Conservation (phyloP, 2,888 invertebrate genomes). For the Ennomos erosarius region DNA sequence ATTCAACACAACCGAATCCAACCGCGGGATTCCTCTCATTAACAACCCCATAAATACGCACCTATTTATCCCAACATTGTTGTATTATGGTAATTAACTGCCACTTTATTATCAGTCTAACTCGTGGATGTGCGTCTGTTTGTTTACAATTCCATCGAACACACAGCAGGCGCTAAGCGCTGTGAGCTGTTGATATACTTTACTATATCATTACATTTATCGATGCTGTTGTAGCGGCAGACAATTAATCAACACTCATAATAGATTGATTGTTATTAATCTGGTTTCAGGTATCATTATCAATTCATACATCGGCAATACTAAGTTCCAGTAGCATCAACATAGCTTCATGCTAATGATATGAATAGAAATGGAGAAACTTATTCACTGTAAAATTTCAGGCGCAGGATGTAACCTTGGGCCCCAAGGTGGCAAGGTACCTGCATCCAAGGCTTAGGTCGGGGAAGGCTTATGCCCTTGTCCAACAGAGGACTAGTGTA, state of each 20-base stretch:
- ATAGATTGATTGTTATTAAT: slow-evolving; percentile 10
- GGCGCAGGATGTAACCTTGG: no score
- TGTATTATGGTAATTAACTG: slow-evolving; percentile 37
- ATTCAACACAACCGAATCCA: background rate
- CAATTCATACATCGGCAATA: slow-evolving; percentile 1
- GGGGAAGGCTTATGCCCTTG: no score
- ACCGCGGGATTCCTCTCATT: slow-evolving; percentile 11
- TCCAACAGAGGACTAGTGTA: no score
- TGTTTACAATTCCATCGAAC: slow-evolving; percentile 36
- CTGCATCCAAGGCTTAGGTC: no score
- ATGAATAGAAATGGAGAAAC: no score
- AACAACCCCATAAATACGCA: slow-evolving; percentile 15
- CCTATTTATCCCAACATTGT: slow-evolving; percentile 26
- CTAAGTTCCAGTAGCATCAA: background rate
- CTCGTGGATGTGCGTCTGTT: slow-evolving; percentile 35
- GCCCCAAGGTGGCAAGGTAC: no score
- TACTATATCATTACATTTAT: slow-evolving; percentile 16
- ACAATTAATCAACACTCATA: slow-evolving; percentile 1
- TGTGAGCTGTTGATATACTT: slow-evolving; percentile 6
- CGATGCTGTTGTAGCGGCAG: slow-evolving; percentile 6
- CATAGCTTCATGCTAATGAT: background rate
- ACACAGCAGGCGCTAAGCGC: slow-evolving; percentile 17
- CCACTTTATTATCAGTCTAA: slow-evolving; percentile 31
- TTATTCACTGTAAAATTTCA: no score
- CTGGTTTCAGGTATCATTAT: background rate